Base-by-base conservation (phyloP, 2,888 invertebrate species). In the Standfussiana lucernea region DNA sequence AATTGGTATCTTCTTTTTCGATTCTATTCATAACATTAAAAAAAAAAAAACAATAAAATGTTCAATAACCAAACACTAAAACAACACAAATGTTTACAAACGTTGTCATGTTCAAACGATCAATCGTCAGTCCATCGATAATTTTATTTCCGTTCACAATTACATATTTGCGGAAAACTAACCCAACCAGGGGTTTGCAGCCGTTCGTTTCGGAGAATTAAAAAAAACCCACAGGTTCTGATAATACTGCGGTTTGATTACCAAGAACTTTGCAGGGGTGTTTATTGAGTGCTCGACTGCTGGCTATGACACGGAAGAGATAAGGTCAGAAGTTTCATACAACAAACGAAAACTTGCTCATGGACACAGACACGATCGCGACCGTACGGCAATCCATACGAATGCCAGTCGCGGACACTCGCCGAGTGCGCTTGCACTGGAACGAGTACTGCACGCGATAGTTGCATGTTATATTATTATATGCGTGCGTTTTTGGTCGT, bases 191-290 rank as follows among this genome's bases (percentile, higher is more conserved):
- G 75, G 85, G 81, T 56, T 84, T 79, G 80, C 83, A 83, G 86
- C 75, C 85, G 84, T 81, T 90, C 76, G 86, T 83, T 92, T 91
- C 91, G 79, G 77, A 73, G 89, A 91, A 91, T 90, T 87, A 83
- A 87, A 91, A 90, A 88, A 89, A 86, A 72, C 69, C 80, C 84
- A 84, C 68, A 45, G 73, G 73, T 37, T 83, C 85, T 87, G 91
- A 90, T 91, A 91, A 91, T 87, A 88, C 84, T 90, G 90, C 91
- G 87, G 88, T 86, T 85, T 85, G 88, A 89, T 91, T 93, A 93
- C 91, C 86, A 82, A 85, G 90, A 93, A 93, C 80, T 82, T 75
- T 71, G 37, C 82, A 75, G 86, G 89, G 92, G 91, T 90, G 91
- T 92, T 91, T 92, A 90, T 91, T 91, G 92, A 89, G 89, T 89